phyloP scores from a whole-genome alignment of 2,888 invertebrate species.

The Dione juno region DNA sequence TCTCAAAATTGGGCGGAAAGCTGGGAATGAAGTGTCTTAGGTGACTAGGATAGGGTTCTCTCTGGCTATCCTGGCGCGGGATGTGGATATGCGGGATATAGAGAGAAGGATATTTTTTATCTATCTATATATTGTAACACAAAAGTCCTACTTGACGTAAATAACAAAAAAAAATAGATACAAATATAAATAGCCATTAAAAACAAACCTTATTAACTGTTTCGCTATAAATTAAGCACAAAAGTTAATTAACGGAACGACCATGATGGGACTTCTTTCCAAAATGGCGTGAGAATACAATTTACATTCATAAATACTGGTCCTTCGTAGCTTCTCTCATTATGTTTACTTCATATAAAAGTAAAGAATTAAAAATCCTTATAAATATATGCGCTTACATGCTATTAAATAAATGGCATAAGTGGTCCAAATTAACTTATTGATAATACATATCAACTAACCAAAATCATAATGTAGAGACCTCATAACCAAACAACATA shows the following conservation, averaged over 20 bases:
- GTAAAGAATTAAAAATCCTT: background rate
- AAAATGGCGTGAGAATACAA: constrained; percentile 36
- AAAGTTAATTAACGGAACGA: constrained; percentile 46
- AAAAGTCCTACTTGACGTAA: background rate
- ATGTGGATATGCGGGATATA: no score
- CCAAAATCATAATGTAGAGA: no score
- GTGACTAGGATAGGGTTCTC: no score
- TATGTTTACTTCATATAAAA: constrained; percentile 17
- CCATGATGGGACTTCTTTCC: constrained; percentile 40
- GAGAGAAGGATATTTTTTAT: no score
- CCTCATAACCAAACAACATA: no score
- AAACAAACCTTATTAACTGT: constrained; percentile 42
- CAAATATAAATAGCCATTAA: constrained; percentile 42
- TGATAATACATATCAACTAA: no score
- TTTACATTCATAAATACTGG: constrained; percentile 38
- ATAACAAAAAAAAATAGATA: constrained; percentile 21
- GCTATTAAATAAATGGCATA: no score
- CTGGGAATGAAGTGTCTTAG: no score
- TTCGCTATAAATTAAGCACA: constrained; percentile 43
- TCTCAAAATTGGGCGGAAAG: no score
- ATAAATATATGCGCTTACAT: no score
- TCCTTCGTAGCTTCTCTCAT: constrained; percentile 23
- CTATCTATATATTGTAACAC: background rate
- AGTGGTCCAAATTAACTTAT: no score
- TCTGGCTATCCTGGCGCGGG: no score